A percentile compares a stretch with the other conserved stretches of the same genome.
Evolutionary conservation across 2,113 vertebrate species (phyloP).

Genomic region (Pollimyrus isidori): DNA sequence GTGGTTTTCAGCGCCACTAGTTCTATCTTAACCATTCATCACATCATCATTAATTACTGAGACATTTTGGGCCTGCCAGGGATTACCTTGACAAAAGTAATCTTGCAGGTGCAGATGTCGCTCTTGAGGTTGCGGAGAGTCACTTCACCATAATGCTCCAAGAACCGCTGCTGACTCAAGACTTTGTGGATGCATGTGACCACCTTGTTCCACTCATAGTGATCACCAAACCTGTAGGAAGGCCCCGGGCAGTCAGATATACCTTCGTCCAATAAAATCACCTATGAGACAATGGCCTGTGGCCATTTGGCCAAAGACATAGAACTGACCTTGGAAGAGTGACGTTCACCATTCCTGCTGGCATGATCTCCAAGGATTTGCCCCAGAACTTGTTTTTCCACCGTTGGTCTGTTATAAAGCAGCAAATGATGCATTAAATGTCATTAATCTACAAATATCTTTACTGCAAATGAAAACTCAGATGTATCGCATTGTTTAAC

Average conservation of each 20-base stretch:
- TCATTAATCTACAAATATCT: not conserved
- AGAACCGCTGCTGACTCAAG: slow-evolving; percentile 78
- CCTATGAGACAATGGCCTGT: not conserved
- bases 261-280: not conserved
- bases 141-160: slow-evolving; percentile 88
- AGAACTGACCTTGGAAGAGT: slow-evolving; percentile 68
- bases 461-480: not conserved
- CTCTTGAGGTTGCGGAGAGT: slow-evolving; percentile 73
- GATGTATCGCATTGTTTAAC: not conserved
- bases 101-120: slow-evolving; percentile 75
- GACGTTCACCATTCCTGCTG: slow-evolving; percentile 73
- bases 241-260: not conserved
- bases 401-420: slow-evolving; percentile 68
- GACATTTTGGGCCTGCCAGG: not conserved
- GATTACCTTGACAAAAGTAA: slow-evolving; percentile 81
- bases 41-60: not conserved
- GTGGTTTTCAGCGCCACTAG: not conserved
- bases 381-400: slow-evolving; percentile 98
- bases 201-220: slow-evolving; percentile 89
- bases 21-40: not conserved
- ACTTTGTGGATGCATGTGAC: slow-evolving; percentile 90
- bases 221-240: slow-evolving; percentile 70
- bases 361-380: slow-evolving; percentile 84
- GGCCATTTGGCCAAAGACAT: not conserved
- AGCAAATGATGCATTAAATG: not conserved